Evolutionary conservation across 1,140 invertebrate species (phyloP).

Genomic region (Drosophila pectinifera): DNA sequence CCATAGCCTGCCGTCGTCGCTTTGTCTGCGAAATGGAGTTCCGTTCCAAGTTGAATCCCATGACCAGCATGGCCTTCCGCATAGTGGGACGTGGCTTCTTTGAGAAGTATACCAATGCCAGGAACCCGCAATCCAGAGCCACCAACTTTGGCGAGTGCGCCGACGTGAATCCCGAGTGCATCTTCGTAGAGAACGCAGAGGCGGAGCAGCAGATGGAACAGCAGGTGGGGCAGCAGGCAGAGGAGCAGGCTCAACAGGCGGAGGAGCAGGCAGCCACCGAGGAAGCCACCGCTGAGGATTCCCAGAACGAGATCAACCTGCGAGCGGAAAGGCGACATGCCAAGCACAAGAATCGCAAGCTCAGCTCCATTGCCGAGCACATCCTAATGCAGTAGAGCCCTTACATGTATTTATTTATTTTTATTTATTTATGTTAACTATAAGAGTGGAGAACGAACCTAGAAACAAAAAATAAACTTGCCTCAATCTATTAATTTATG

Average conservation of each 20-base stretch:
- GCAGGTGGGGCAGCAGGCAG: conserved; percentile 2
- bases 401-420: conserved; percentile 63
- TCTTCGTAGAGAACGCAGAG: conserved; percentile 68
- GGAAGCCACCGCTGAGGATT: conserved; percentile 27
- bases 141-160: conserved; percentile 71
- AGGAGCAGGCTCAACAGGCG: conserved; percentile 8
- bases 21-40: conserved; percentile 84
- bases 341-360: conserved; percentile 56
- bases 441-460: conserved; percentile 69
- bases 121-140: conserved; percentile 63
- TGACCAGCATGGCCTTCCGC: conserved; percentile 83
- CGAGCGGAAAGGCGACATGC: conserved; percentile 61
- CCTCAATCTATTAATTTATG: conserved; percentile 58
- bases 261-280: conserved; percentile 23
- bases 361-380: conserved; percentile 65
- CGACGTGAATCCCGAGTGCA: conserved; percentile 72
- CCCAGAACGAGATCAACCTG: conserved; percentile 68
- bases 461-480: conserved; percentile 75
- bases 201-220: conserved; percentile 2
- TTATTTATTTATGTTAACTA: conserved; percentile 82
- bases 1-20: conserved; percentile 76
- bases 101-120: conserved; percentile 74
- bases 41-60: conserved; percentile 71
- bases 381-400: conserved; percentile 63
- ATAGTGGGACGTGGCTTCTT: conserved; percentile 80